phyloP scores from a whole-genome alignment of 2,113 vertebrate genomes.

The Lagopus muta region DNA sequence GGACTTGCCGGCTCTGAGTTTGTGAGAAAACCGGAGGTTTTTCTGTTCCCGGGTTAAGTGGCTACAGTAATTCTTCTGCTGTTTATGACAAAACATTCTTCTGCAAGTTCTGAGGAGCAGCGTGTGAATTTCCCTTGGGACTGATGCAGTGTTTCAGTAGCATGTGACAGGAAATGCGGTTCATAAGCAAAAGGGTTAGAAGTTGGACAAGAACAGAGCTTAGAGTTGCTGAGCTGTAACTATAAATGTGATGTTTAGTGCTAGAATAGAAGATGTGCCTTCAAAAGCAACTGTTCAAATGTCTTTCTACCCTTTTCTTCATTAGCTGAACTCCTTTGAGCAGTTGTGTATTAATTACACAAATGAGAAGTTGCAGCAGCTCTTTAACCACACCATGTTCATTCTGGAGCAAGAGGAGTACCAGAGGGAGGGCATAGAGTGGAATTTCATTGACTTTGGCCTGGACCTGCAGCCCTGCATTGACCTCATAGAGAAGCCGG shows the following conservation, averaged over 20 bases:
- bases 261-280: neutral
- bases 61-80: slow-evolving; percentile 28
- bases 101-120: neutral
- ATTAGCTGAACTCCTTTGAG: slow-evolving; percentile 94
- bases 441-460: slow-evolving; percentile 94
- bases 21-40: neutral
- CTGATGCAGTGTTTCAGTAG: neutral
- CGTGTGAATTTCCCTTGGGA: neutral
- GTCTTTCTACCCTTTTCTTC: neutral
- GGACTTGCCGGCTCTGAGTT: neutral
- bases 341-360: slow-evolving; percentile 92
- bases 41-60: neutral
- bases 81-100: slow-evolving; percentile 23
- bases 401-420: slow-evolving; percentile 94
- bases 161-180: neutral
- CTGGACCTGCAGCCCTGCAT: slow-evolving; percentile 92
- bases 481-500: slow-evolving; percentile 94
- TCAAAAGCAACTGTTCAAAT: neutral
- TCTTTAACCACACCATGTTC: slow-evolving; percentile 95
- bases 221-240: neutral
- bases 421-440: slow-evolving; percentile 93
- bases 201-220: neutral
- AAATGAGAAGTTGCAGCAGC: slow-evolving; percentile 91
- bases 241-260: neutral
- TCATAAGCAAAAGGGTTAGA: neutral